These are phyloP conservation scores for Enhydra lutris DNA, from an alignment of 2,113 vertebrate genomes.

Conservation along the genomic window DNA sequence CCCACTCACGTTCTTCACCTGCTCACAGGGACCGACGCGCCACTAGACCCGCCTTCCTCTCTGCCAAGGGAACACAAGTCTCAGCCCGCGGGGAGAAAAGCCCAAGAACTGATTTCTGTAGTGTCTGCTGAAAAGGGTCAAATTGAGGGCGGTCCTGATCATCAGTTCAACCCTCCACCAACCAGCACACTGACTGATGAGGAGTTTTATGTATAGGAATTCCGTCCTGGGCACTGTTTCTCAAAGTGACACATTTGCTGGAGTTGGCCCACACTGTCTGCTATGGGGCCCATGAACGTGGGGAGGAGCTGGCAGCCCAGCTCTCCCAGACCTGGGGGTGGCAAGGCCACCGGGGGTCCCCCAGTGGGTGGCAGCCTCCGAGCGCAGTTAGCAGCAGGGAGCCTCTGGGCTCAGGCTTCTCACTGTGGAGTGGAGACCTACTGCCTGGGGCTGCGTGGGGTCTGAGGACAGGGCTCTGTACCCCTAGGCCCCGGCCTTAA, in stretches of 20 bases:
- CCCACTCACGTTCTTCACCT: not conserved
- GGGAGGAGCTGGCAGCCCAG: not conserved
- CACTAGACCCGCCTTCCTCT: not conserved
- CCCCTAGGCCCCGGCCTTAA: not conserved
- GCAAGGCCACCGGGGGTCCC: too few species aligned
- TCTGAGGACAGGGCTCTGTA: not conserved
- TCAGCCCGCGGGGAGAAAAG: not conserved
- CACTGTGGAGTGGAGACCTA: not conserved
- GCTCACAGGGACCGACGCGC: not conserved
- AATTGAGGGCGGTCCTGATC: not conserved
- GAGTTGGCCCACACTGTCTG: not conserved
- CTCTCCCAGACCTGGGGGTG: not conserved
- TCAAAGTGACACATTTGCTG: not conserved
- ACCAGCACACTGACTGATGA: not conserved
- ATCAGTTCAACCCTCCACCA: not conserved
- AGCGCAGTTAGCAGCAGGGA: not conserved
- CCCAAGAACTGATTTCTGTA: not conserved
- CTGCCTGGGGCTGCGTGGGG: accelerated
- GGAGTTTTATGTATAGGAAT: too few species aligned
- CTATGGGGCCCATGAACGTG: not conserved
- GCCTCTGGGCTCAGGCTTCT: not conserved
- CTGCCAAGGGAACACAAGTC: not conserved
- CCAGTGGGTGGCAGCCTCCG: accelerated
- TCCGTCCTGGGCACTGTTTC: not conserved
- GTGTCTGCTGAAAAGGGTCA: not conserved